Evolutionary conservation across 2,113 vertebrate species (phyloP).

Genomic region (Micronycteris hirsuta): DNA sequence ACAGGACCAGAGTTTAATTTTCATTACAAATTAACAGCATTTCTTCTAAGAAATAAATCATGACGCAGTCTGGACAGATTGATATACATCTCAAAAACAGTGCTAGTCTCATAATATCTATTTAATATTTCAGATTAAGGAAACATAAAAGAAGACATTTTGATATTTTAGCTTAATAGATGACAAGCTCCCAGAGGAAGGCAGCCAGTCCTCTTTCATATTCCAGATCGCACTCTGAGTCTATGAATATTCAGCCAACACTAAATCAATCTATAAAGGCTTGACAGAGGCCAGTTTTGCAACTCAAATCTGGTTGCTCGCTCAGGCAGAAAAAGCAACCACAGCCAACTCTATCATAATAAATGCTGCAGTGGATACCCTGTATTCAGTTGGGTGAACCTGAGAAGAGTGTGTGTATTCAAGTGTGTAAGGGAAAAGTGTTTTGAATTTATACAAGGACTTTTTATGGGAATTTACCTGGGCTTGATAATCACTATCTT

Average conservation of each 20-base stretch:
- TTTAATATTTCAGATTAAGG: constrained; percentile 51
- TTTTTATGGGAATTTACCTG: not conserved
- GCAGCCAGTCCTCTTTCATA: not conserved
- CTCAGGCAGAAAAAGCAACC: not conserved
- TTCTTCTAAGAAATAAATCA: constrained; percentile 16
- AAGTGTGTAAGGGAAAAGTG: not conserved
- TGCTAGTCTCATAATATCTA: not conserved
- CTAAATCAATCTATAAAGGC: not conserved
- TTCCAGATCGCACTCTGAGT: not conserved
- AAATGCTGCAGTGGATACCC: not conserved
- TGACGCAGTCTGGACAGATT: not conserved
- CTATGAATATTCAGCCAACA: constrained; percentile 17
- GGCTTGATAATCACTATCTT: not conserved
- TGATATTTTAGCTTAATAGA: constrained; percentile 42
- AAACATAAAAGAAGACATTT: constrained; percentile 45
- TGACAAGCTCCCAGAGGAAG: not conserved
- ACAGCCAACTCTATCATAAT: not conserved
- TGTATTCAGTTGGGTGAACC: not conserved
- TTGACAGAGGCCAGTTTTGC: constrained; percentile 17
- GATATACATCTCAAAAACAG: not conserved
- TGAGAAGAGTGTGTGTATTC: not conserved
- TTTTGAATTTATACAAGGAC: not conserved
- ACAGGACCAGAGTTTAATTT: not conserved
- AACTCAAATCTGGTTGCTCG: not conserved
- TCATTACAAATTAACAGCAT: not conserved